phyloP scores from a whole-genome alignment of 1,140 invertebrate genomes.

The Drosophila cardini region DNA sequence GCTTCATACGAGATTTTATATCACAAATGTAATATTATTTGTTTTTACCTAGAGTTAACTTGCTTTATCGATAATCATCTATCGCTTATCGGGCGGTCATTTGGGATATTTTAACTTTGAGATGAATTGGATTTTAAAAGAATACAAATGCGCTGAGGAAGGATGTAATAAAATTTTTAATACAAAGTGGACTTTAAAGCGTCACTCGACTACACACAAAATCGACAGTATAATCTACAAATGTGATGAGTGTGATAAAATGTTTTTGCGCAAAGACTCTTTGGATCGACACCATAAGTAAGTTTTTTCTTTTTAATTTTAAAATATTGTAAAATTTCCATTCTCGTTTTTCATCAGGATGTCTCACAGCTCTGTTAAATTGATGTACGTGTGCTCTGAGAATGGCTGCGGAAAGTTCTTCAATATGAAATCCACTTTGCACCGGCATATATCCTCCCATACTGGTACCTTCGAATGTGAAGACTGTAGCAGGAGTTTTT shows the following conservation, averaged over 20 bases:
- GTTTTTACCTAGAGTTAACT: neutral
- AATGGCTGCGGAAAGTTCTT: slow-evolving; percentile 26
- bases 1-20: neutral
- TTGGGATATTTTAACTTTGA: neutral
- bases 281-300: slow-evolving; percentile 33
- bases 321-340: neutral
- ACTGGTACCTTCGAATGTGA: slow-evolving; percentile 9
- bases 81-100: neutral
- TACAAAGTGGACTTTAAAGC: slow-evolving; percentile 33
- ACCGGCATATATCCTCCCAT: slow-evolving; percentile 21
- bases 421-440: slow-evolving; percentile 24
- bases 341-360: neutral
- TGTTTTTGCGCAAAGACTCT: slow-evolving; percentile 31
- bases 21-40: neutral
- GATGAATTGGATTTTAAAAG: slow-evolving; percentile 13
- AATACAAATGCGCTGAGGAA: slow-evolving; percentile 8
- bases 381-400: slow-evolving; percentile 33
- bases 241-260: slow-evolving; percentile 15
- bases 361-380: slow-evolving; percentile 18
- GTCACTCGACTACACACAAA: slow-evolving; percentile 13
- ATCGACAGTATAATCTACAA: neutral
- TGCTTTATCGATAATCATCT: neutral
- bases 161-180: slow-evolving; percentile 20
- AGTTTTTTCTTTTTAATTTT: neutral
- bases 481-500: slow-evolving; percentile 16